Percentiles rank a stretch among this genome's conserved stretches.
These are phyloP conservation scores for Elaphurus davidianus DNA, from an alignment of 2,113 vertebrate genomes.

Conservation along the genomic window DNA sequence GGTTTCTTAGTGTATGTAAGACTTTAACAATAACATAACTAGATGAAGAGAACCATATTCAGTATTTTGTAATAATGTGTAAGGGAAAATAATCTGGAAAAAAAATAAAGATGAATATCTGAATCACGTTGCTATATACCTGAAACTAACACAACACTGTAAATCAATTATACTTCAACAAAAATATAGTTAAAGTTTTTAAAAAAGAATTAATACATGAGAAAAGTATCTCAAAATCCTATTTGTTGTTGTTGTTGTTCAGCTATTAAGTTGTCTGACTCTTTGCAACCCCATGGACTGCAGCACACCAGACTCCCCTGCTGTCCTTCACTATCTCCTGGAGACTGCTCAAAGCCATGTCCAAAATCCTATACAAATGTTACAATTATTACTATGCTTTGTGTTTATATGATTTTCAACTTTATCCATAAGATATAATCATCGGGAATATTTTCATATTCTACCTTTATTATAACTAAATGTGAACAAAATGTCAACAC, in stretches of 20 bases:
- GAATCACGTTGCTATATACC: neutral
- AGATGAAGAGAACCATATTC: neutral
- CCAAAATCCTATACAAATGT: neutral
- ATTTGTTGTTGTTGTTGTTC: neutral
- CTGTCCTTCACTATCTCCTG: neutral
- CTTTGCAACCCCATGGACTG: neutral
- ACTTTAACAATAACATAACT: neutral
- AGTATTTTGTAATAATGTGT: neutral
- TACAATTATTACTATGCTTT: neutral
- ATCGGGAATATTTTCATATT: conserved; percentile 15
- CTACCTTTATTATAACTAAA: neutral
- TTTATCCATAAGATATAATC: neutral
- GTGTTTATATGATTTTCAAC: neutral
- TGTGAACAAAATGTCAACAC: neutral
- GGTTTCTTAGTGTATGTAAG: neutral
- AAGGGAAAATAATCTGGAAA: neutral
- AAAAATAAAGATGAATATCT: neutral
- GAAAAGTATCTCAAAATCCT: neutral
- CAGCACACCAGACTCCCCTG: neutral
- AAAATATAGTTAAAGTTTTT: neutral
- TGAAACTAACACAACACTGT: neutral
- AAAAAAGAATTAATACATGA: neutral
- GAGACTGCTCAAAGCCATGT: neutral
- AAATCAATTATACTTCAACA: neutral
- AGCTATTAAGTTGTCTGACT: neutral